phyloP scores from a whole-genome alignment of 2,888 invertebrate genomes.

The Melinopterus prodromus region DNA sequence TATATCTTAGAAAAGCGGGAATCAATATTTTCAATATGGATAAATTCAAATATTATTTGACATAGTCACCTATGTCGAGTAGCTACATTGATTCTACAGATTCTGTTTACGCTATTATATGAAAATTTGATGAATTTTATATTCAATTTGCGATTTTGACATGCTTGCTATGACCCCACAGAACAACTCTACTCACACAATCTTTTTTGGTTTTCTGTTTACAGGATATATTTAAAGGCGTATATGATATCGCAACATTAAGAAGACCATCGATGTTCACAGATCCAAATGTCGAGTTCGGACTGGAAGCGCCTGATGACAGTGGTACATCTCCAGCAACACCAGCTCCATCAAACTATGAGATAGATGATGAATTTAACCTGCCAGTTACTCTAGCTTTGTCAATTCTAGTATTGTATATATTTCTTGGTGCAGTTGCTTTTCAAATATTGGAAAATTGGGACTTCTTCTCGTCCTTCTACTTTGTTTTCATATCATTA shows the following conservation, averaged over 20 bases:
- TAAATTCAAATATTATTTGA: no score
- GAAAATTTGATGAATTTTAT: no score
- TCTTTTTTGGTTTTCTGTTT: constrained; percentile 54
- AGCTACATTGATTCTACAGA: no score
- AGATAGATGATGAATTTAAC: constrained; percentile 93
- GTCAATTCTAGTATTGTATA: constrained; percentile 82
- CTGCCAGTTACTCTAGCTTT: constrained; percentile 91
- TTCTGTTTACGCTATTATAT: no score
- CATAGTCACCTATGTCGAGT: no score
- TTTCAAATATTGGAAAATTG: constrained; percentile 83
- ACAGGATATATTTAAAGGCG: constrained; percentile 85
- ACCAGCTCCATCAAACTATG: constrained; percentile 79
- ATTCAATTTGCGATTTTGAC: no score
- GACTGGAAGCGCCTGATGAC: constrained; percentile 47
- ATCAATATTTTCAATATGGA: no score
- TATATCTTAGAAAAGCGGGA: no score
- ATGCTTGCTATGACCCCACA: no score
- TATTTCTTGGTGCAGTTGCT: constrained; percentile 84
- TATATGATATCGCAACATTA: constrained; percentile 81
- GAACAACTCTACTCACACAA: neutral
- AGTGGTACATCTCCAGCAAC: constrained; percentile 70
- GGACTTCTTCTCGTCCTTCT: constrained; percentile 94
- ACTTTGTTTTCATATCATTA: constrained; percentile 97
- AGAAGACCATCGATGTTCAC: constrained; percentile 74
- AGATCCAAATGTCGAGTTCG: constrained; percentile 47